A percentile compares a stretch with the other conserved stretches of the same genome.
Evolutionary conservation across 2,113 vertebrate species (phyloP).

Genomic region (Numenius arquata): DNA sequence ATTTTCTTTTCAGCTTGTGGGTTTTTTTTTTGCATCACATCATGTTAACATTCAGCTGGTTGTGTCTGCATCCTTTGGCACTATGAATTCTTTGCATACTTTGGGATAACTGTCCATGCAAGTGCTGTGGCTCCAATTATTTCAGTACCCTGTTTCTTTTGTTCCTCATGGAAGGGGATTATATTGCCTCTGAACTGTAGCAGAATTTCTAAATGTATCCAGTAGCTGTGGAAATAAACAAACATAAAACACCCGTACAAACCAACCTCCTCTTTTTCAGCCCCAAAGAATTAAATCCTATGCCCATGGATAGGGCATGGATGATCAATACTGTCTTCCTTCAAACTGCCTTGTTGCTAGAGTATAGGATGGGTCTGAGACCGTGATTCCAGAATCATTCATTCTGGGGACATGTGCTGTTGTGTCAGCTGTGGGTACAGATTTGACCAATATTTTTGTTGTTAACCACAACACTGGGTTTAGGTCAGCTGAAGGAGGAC

Average conservation of each 20-base stretch:
- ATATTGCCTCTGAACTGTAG: background rate
- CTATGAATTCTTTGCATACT: background rate
- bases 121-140: background rate
- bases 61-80: background rate
- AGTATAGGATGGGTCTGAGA: rapidly evolving
- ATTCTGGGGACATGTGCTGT: background rate
- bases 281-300: background rate
- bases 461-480: background rate
- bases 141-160: background rate
- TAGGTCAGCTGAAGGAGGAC: background rate
- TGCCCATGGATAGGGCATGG: background rate
- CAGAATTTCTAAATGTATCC: background rate
- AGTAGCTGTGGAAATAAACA: background rate
- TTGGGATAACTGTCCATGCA: background rate
- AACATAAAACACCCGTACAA: background rate
- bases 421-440: background rate
- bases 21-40: background rate
- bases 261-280: background rate
- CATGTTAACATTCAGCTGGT: background rate
- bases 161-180: background rate
- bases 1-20: background rate
- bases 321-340: background rate
- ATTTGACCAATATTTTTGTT: too few relatives aligned
- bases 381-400: background rate
- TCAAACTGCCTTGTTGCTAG: background rate